phyloP scores from a whole-genome alignment of 1,140 invertebrate genomes.

The Monochamus saltuarius region DNA sequence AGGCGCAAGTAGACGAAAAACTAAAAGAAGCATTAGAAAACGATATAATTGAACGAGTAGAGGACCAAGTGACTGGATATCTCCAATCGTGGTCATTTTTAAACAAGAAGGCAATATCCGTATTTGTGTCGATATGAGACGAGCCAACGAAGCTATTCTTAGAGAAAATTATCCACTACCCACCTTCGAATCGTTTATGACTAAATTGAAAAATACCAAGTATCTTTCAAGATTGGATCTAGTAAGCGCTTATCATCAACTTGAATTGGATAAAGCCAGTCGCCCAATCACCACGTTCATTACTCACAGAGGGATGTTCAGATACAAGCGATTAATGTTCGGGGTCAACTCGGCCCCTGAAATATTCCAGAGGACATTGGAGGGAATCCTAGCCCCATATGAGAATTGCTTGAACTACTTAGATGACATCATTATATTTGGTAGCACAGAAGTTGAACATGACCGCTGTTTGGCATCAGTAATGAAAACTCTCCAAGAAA shows the following conservation, averaged over 20 bases:
- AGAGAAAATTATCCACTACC: constrained; percentile 39
- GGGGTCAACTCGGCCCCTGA: constrained; percentile 28
- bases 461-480: constrained; percentile 16
- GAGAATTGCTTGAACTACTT: constrained; percentile 27
- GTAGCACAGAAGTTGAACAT: constrained; percentile 15
- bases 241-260: constrained; percentile 21
- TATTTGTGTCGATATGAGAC: constrained; percentile 43
- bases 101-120: constrained; percentile 37
- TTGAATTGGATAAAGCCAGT: constrained; percentile 28
- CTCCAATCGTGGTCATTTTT: constrained; percentile 36
- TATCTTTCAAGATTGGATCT: constrained; percentile 29
- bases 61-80: constrained; percentile 37
- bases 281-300: constrained; percentile 49
- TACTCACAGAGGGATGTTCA: constrained; percentile 44
- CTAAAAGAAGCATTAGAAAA: constrained; percentile 28
- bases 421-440: constrained; percentile 27
- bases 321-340: constrained; percentile 48
- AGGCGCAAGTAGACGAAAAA: constrained; percentile 30
- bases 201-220: no score
- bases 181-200: constrained; percentile 35
- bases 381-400: constrained; percentile 8
- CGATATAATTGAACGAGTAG: constrained; percentile 38
- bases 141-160: constrained; percentile 39
- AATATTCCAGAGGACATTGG: constrained; percentile 23
- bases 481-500: constrained; percentile 22